Evolutionary conservation across 2,113 vertebrate species (phyloP).

Genomic region (Dipodomys ordii): DNA sequence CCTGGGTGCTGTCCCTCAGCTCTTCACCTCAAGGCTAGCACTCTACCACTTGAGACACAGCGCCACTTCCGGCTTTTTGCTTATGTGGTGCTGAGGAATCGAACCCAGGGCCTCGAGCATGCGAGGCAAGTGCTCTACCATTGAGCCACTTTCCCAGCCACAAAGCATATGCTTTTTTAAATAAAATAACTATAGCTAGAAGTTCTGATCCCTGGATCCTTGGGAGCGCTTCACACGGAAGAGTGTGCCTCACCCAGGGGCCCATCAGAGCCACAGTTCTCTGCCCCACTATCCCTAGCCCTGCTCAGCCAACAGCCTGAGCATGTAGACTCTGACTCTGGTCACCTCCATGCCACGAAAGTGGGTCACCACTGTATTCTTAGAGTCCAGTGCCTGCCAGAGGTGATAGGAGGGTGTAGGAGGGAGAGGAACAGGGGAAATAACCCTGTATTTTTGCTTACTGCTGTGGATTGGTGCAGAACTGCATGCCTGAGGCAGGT

Average conservation of each 20-base stretch:
- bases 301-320: background rate
- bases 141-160: no score
- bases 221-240: rapidly evolving
- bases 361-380: rapidly evolving
- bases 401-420: background rate
- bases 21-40: no score
- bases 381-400: rapidly evolving
- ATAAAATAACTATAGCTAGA: background rate
- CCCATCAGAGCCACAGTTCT: no score
- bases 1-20: no score
- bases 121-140: no score
- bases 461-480: background rate
- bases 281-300: background rate
- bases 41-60: no score
- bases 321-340: no score
- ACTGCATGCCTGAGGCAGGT: no score
- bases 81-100: no score
- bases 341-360: no score
- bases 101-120: no score
- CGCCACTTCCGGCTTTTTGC: no score
- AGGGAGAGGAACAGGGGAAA: background rate
- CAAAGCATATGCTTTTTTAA: background rate
- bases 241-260: background rate
- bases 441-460: background rate
- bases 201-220: background rate